Evolutionary conservation across 2,113 vertebrate species (phyloP).

Genomic region (Noturus placidus): DNA sequence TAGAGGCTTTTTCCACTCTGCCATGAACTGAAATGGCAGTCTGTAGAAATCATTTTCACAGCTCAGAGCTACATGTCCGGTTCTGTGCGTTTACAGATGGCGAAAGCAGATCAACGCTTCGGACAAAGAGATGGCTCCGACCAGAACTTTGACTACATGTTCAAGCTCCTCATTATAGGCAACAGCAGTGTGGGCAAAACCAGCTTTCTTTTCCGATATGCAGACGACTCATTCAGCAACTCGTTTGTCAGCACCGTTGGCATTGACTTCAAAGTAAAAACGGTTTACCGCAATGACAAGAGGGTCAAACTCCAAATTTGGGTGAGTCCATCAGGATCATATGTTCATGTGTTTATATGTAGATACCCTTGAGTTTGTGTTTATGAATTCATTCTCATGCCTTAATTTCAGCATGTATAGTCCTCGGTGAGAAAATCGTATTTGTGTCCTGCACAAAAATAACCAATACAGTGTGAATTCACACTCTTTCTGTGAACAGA

Average conservation of each 20-base stretch:
- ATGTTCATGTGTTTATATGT: background rate
- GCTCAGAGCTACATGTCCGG: constrained; percentile 41
- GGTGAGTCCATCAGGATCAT: constrained; percentile 74
- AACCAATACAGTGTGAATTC: background rate
- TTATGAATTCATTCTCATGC: background rate
- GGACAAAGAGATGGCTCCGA: constrained; percentile 91
- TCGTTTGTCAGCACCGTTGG: constrained; percentile 97
- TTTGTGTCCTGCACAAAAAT: background rate
- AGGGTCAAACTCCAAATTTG: constrained; percentile 97
- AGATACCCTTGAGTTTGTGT: background rate
- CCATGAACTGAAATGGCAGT: constrained; percentile 1
- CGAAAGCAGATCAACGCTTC: constrained; percentile 89
- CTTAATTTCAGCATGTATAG: background rate
- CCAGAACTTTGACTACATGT: constrained; percentile 99
- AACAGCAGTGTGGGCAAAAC: constrained; percentile 98
- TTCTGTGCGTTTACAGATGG: constrained; percentile 81
- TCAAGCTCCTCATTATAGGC: constrained; percentile 97
- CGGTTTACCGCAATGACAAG: constrained; percentile 95
- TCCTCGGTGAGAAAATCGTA: background rate
- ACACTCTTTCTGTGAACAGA: constrained; percentile 1
- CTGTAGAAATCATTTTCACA: background rate
- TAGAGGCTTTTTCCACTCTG: background rate
- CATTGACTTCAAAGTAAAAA: constrained; percentile 99
- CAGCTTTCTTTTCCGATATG: constrained; percentile 95
- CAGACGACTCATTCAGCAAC: constrained; percentile 94